These are phyloP conservation scores for Epinephelus moara DNA, from an alignment of 2,113 vertebrate genomes.

Conservation along the genomic window DNA sequence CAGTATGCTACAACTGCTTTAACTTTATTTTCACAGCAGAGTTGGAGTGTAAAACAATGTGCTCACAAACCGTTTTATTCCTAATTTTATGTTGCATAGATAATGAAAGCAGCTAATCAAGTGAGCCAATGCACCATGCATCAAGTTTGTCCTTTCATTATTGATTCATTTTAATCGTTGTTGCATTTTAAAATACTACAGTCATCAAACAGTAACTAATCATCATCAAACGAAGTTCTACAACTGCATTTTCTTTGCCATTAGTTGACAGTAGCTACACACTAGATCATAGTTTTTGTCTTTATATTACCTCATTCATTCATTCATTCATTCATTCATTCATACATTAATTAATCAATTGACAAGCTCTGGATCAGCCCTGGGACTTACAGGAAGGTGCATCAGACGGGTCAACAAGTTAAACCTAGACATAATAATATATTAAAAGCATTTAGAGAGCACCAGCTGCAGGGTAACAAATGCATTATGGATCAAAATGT, in stretches of 20 bases:
- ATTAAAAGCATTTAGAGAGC: not conserved
- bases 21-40: not conserved
- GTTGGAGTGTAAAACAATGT: too few species aligned
- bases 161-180: not conserved
- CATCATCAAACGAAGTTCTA: too few species aligned
- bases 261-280: not conserved
- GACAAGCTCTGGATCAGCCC: not conserved
- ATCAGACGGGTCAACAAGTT: not conserved
- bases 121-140: not conserved
- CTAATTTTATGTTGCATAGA: not conserved
- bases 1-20: not conserved
- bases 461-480: not conserved
- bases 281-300: not conserved
- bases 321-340: not conserved
- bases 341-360: too few species aligned
- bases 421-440: not conserved
- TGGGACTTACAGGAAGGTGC: not conserved
- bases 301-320: not conserved
- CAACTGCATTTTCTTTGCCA: not conserved
- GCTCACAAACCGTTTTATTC: not conserved
- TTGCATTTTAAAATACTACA: not conserved
- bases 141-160: not conserved
- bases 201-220: not conserved
- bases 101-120: not conserved
- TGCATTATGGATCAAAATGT: not conserved